Evolutionary conservation across 2,113 vertebrate species (phyloP).

Genomic region (Rhinolophus sinicus): DNA sequence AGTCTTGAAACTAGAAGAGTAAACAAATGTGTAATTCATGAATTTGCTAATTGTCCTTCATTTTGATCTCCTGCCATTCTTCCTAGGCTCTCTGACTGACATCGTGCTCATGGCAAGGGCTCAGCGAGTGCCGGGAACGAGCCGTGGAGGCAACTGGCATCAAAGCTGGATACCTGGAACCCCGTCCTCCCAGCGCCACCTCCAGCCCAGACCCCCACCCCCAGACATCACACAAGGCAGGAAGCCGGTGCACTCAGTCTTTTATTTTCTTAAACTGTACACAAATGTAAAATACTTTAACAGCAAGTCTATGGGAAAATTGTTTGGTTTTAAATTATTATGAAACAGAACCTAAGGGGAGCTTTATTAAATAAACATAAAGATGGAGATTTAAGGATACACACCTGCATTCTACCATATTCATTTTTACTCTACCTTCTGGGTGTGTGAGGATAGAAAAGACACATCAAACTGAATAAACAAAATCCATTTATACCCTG

Average conservation of each 20-base stretch:
- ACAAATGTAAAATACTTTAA: constrained; percentile 90
- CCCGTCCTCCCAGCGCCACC: background rate
- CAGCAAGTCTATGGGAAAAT: constrained; percentile 91
- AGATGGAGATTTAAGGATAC: constrained; percentile 88
- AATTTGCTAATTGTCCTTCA: constrained; percentile 69
- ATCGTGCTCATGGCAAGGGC: constrained; percentile 17
- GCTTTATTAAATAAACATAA: constrained; percentile 99
- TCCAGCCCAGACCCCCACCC: background rate
- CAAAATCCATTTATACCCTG: constrained; percentile 95
- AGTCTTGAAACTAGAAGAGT: constrained; percentile 9
- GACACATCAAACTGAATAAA: constrained; percentile 92
- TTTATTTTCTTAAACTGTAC: constrained; percentile 99
- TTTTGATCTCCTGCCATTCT: constrained; percentile 65
- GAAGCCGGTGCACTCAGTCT: constrained; percentile 79
- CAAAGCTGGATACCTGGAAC: background rate
- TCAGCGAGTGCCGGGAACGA: background rate
- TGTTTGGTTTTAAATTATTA: constrained; percentile 98
- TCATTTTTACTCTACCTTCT: constrained; percentile 86
- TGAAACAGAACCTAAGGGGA: constrained; percentile 96
- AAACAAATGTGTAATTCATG: constrained; percentile 71
- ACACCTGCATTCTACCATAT: constrained; percentile 86
- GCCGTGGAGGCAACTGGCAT: background rate
- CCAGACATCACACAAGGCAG: constrained; percentile 68
- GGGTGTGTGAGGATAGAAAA: constrained; percentile 93
- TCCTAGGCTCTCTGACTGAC: constrained; percentile 42